Conservation (phyloP, 2,797 vertebrate genomes). For the Myotis myotis region DNA sequence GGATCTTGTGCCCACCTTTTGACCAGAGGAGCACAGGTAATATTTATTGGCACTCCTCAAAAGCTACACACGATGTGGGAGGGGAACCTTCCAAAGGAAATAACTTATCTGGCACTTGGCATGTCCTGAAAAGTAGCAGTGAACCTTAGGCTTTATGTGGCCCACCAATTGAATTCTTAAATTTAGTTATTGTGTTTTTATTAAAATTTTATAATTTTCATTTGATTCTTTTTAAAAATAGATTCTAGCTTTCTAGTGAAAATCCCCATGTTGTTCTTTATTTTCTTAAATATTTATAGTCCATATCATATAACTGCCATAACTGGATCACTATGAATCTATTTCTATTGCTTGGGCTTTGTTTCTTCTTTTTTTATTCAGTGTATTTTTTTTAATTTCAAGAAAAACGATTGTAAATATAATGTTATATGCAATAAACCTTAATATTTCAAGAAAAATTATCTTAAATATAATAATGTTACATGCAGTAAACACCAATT, state of each 20-base stretch:
- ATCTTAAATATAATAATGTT: too few relatives aligned
- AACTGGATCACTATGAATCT: neutral
- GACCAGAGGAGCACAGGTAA: neutral
- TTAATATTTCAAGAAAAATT: too few relatives aligned
- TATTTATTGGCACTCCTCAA: neutral
- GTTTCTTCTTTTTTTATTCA: neutral
- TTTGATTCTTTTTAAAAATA: neutral
- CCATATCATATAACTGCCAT: neutral
- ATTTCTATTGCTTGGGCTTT: neutral
- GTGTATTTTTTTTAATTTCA: too few relatives aligned
- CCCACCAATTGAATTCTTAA: neutral
- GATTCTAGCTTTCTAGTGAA: slow-evolving; percentile 1
- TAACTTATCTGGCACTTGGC: neutral
- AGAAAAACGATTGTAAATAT: too few relatives aligned
- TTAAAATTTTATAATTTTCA: neutral
- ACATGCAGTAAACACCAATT: too few relatives aligned
- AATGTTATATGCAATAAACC: too few relatives aligned
- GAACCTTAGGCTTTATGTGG: slow-evolving; percentile 1
- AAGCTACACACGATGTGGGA: neutral
- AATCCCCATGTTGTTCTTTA: neutral
- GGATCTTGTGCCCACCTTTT: neutral
- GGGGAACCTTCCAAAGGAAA: neutral
- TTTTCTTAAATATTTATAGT: slow-evolving; percentile 3
- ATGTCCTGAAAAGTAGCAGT: neutral
- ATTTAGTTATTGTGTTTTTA: neutral